Conservation (phyloP, 2,113 vertebrate genomes). For the Falco punctatus region DNA sequence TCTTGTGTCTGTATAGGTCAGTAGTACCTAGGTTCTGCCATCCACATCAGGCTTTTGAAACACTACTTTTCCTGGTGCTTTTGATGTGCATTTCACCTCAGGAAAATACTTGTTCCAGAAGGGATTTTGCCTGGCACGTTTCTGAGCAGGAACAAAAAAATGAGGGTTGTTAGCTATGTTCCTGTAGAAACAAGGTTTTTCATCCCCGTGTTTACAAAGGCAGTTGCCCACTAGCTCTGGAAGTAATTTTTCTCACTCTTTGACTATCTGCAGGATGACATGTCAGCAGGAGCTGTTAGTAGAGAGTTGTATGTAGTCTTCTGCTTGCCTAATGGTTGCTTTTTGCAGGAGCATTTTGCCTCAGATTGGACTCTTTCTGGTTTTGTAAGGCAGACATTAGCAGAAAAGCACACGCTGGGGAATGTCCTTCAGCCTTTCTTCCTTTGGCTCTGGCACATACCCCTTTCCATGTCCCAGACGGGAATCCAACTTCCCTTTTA, state of each 20-base stretch:
- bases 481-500: background rate
- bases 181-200: background rate
- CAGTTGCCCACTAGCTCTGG: background rate
- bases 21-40: background rate
- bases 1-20: background rate
- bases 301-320: background rate
- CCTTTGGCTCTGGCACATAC: background rate
- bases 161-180: background rate
- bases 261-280: background rate
- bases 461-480: background rate
- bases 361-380: background rate
- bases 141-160: background rate
- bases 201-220: background rate
- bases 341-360: background rate
- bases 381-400: background rate
- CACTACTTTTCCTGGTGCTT: rapidly evolving
- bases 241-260: background rate
- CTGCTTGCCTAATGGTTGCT: background rate
- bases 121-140: background rate
- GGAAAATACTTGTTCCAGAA: background rate
- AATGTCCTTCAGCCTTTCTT: background rate
- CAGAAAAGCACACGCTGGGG: rapidly evolving
- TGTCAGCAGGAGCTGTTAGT: background rate
- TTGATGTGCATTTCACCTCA: background rate
- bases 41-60: background rate